Base-by-base conservation (phyloP, 2,113 vertebrate species). In the Deroptyus accipitrinus region DNA sequence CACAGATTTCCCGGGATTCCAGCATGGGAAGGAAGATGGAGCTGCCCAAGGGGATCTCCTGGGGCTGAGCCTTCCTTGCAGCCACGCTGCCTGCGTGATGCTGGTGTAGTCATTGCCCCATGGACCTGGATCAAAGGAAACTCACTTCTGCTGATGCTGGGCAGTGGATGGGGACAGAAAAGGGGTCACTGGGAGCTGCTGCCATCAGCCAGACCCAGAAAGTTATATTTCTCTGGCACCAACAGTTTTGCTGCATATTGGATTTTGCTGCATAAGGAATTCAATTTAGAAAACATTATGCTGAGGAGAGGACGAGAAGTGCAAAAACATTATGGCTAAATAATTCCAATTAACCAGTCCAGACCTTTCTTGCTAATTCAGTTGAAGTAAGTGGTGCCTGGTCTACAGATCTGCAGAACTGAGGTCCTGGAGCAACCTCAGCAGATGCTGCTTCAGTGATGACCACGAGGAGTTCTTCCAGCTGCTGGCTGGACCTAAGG, bases 261-360 rank as follows among this genome's bases (percentile, higher is more conserved):
- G 79, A 62, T 77, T 84, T 91, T 85, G 72, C 91, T 80, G 83
- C 57, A 35, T 59, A 91, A 97, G 72, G 90, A 94, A 95, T 96
- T 96, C 78, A 70, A 87, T 94, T 95, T 92, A 78, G 81, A 62
- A 90, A 94, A 63, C 83, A 39, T 87, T 90, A 93, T 7, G 7
- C 68, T 54, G 37, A 62, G 83, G 88, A 82, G 83, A 87, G 83
- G 75, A 76, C 82, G 88, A 95, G 90, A 72, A 90, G 55, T 81
- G 54, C 62, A 88, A 83, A 94, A 94, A 63, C 91, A 89, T 84
- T 10, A 89, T 20, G 81, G 88, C 69, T 94, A 93, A 95, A 96
- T 96, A 84, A 95, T 84, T 88, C 41, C 95, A 93, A 93, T 96
- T 96, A 96, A 96, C 86, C 49, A 83, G 88, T 51, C 95, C 96